Percentiles rank a stretch among this genome's conserved stretches.
These are phyloP conservation scores for Myxocyprinus asiaticus DNA, from an alignment of 2,113 vertebrate species.

Conservation along the genomic window DNA sequence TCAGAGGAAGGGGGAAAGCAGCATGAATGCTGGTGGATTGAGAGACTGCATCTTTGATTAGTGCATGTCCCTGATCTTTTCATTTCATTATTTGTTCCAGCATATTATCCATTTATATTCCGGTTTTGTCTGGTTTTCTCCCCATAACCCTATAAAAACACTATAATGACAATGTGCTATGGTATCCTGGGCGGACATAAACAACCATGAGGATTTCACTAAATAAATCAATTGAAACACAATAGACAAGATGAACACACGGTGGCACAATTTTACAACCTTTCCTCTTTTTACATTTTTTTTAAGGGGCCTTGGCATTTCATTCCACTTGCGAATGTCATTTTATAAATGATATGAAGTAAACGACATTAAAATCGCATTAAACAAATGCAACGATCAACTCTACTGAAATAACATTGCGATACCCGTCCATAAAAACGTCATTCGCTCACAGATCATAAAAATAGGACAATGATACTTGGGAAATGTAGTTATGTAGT, in stretches of 20 bases:
- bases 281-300: background rate
- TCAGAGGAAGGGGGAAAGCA: too few species aligned
- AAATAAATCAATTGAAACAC: too few species aligned
- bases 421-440: background rate
- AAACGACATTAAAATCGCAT: background rate
- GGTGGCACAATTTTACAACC: background rate
- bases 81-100: too few species aligned
- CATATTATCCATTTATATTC: too few species aligned
- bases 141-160: too few species aligned
- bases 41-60: too few species aligned
- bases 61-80: too few species aligned
- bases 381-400: background rate
- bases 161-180: too few species aligned
- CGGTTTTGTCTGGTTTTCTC: too few species aligned
- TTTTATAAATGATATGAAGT: background rate
- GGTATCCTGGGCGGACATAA: too few species aligned
- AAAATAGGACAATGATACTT: background rate
- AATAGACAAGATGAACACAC: background rate
- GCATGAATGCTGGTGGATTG: too few species aligned
- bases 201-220: too few species aligned
- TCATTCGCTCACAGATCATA: background rate
- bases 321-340: background rate
- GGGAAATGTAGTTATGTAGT: background rate
- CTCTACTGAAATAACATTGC: background rate
- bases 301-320: background rate